Conservation (phyloP, 2,888 invertebrate species). For the Mimas tiliae region DNA sequence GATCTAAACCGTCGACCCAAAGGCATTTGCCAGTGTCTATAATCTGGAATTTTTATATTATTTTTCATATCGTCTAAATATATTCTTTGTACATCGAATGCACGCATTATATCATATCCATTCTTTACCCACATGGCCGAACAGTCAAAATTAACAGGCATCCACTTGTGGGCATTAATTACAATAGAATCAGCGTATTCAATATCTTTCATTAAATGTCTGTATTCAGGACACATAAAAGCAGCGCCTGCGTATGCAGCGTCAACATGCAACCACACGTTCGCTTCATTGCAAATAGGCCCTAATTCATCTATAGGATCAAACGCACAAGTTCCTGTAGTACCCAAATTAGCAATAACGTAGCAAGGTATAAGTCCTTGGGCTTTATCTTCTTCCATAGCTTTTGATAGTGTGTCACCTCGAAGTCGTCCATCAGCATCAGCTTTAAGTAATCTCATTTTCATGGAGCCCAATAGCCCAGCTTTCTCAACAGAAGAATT, state of each 20-base stretch:
- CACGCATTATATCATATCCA: conserved; percentile 90
- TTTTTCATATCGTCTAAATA: conserved; percentile 88
- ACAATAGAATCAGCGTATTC: conserved; percentile 95
- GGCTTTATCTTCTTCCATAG: conserved; percentile 90
- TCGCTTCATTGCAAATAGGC: conserved; percentile 89
- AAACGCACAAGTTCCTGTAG: conserved; percentile 94
- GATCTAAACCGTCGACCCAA: conserved; percentile 95
- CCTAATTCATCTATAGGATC: conserved; percentile 94
- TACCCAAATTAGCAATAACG: conserved; percentile 93
- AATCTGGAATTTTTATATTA: conserved; percentile 84
- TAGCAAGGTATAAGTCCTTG: conserved; percentile 94
- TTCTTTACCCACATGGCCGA: conserved; percentile 96
- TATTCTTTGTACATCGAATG: conserved; percentile 95
- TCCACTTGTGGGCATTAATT: conserved; percentile 98
- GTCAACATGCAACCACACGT: conserved; percentile 97
- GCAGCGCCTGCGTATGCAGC: conserved; percentile 98
- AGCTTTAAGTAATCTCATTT: conserved; percentile 88
- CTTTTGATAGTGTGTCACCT: conserved; percentile 87
- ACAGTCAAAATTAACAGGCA: conserved; percentile 97
- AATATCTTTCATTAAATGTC: conserved; percentile 90
- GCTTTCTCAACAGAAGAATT: conserved; percentile 96
- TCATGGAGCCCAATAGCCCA: conserved; percentile 91
- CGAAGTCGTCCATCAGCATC: conserved; percentile 88
- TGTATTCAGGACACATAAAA: conserved; percentile 96
- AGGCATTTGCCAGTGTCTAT: conserved; percentile 94